Conservation (phyloP, 2,113 vertebrate genomes). For the Cricetomys ansorgei region DNA sequence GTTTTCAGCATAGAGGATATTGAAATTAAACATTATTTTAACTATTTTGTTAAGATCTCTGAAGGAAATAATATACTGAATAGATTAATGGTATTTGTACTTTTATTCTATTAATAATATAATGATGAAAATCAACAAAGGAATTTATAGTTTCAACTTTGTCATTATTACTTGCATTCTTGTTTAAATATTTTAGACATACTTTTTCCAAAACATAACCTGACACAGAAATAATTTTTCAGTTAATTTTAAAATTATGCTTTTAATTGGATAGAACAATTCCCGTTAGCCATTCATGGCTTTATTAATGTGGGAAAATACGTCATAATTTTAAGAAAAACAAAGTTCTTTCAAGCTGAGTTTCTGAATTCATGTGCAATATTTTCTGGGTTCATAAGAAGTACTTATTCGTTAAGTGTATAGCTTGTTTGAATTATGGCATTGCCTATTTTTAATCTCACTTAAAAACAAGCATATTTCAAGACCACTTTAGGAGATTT, state of each 20-base stretch:
- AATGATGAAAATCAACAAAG: too few relatives aligned
- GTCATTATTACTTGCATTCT: constrained; percentile 28
- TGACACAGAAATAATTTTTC: background rate
- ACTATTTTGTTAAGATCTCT: constrained; percentile 56
- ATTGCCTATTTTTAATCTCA: background rate
- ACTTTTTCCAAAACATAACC: constrained; percentile 61
- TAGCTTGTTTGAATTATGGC: background rate
- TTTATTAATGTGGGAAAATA: background rate
- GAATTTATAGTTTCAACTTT: constrained; percentile 33
- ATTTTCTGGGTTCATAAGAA: background rate
- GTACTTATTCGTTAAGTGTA: background rate
- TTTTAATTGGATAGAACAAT: constrained; percentile 32
- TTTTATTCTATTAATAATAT: constrained; percentile 14
- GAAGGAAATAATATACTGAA: constrained; percentile 26
- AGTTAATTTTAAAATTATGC: constrained; percentile 50
- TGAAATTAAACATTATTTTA: constrained; percentile 62
- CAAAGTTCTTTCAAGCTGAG: background rate
- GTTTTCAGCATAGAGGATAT: constrained; percentile 23
- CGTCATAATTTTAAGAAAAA: constrained; percentile 34
- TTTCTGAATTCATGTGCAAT: background rate
- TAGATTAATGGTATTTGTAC: constrained; percentile 9
- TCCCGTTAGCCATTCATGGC: background rate
- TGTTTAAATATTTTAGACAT: constrained; percentile 16
- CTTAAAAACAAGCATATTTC: background rate
- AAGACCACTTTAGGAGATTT: background rate